Conservation (phyloP, 2,888 invertebrate species). For the Eumacrocentrus americanus region DNA sequence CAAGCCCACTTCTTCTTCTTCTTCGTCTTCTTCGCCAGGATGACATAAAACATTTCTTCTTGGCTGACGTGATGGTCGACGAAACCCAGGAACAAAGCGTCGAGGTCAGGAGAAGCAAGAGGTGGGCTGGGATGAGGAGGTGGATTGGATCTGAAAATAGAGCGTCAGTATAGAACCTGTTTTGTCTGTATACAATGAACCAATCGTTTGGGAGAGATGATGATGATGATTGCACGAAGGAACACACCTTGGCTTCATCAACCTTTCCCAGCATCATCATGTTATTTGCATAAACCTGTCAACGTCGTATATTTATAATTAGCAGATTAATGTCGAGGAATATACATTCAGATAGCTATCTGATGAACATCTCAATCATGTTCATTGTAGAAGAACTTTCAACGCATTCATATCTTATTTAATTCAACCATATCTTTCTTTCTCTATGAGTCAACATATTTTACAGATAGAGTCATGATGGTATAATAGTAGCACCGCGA, state of each 20-base stretch:
- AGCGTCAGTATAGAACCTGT: conserved; percentile 13
- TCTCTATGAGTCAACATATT: no score
- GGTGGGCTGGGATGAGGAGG: not conserved
- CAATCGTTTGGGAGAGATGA: conserved; percentile 3
- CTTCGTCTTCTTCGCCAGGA: not conserved
- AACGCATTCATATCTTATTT: not conserved
- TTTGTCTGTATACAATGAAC: conserved; percentile 21
- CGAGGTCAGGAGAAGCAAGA: conserved; percentile 12
- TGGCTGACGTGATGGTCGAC: conserved; percentile 9
- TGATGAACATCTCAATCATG: not conserved
- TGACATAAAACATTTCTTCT: conserved; percentile 21
- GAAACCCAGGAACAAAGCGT: conserved; percentile 24
- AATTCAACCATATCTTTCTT: not conserved
- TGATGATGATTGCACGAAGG: not conserved
- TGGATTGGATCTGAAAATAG: conserved; percentile 14
- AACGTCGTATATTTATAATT: conserved; percentile 23
- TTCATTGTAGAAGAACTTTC: not conserved
- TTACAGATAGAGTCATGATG: no score
- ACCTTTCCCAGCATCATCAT: not conserved
- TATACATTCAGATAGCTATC: not conserved
- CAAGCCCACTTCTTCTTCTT: conserved; percentile 16
- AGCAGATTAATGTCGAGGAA: conserved; percentile 21
- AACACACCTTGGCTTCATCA: not conserved
- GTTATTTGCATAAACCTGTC: conserved; percentile 28
- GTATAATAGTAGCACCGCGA: no score